phyloP scores from a whole-genome alignment of 2,888 invertebrate species.

The Ophion ventricosus region DNA sequence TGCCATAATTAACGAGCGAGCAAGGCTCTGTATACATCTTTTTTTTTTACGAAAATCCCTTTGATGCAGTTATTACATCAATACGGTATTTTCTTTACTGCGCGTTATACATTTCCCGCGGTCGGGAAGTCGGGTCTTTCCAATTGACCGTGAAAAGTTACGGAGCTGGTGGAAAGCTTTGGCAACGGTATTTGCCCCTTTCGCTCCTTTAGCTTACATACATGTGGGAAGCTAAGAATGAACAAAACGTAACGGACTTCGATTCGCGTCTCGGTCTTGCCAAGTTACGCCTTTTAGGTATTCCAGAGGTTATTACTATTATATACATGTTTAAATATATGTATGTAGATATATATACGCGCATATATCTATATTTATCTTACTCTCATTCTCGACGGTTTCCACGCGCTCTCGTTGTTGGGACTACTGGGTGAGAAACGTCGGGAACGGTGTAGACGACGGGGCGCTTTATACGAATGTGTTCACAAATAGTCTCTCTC shows the following conservation, averaged over 20 bases:
- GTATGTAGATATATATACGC: background rate
- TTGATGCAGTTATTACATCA: no score
- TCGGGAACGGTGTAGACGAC: constrained; percentile 61
- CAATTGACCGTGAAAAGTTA: constrained; percentile 1
- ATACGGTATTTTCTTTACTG: constrained; percentile 11
- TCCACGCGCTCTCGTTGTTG: constrained; percentile 31
- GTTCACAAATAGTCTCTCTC: constrained; percentile 70
- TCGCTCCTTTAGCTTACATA: no score
- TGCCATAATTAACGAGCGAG: no score
- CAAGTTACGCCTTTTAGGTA: no score
- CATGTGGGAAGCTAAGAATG: no score
- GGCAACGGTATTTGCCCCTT: background rate
- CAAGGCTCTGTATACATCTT: no score
- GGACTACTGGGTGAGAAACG: constrained; percentile 47
- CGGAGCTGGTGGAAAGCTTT: background rate
- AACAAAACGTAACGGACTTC: no score
- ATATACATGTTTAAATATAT: background rate
- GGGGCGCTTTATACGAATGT: constrained; percentile 63
- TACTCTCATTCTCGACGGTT: constrained; percentile 37
- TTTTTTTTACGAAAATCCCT: no score
- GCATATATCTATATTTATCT: constrained; percentile 26
- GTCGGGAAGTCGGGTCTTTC: background rate
- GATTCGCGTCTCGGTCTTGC: no score
- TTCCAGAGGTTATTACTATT: no score
- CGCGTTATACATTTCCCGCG: constrained; percentile 6